These are phyloP conservation scores for Sesia apiformis DNA, from an alignment of 2,888 invertebrate genomes.

Conservation along the genomic window DNA sequence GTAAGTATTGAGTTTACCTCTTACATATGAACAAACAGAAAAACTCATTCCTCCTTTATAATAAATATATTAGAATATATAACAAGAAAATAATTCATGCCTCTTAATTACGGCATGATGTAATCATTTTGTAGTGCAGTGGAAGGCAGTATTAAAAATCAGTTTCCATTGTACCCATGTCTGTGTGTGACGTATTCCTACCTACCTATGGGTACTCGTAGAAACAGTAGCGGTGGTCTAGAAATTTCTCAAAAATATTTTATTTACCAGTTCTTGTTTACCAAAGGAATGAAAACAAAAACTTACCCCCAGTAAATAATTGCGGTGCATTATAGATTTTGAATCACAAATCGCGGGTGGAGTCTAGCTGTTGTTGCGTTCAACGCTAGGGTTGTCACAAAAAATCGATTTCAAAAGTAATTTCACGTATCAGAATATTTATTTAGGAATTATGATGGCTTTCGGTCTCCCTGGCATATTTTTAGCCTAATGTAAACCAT, in stretches of 20 bases:
- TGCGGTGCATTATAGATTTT: slow-evolving; percentile 53
- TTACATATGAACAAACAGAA: too few species aligned
- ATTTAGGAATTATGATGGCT: not conserved
- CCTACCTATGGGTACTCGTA: not conserved
- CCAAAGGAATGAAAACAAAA: slow-evolving; percentile 33
- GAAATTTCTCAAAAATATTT: not conserved
- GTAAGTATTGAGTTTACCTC: too few species aligned
- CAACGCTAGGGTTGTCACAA: not conserved
- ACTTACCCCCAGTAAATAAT: slow-evolving; percentile 34
- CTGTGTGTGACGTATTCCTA: not conserved
- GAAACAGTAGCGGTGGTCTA: not conserved
- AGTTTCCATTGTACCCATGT: too few species aligned
- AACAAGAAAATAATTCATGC: too few species aligned
- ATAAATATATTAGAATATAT: too few species aligned
- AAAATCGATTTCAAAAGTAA: not conserved
- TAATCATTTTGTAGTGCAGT: too few species aligned
- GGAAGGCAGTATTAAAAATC: too few species aligned
- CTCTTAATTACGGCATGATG: too few species aligned
- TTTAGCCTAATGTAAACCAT: too few species aligned
- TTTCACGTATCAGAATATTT: not conserved
- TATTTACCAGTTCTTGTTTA: slow-evolving; percentile 1
- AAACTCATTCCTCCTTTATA: too few species aligned
- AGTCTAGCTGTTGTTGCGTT: slow-evolving; percentile 55
- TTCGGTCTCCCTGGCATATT: too few species aligned
- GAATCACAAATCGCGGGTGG: slow-evolving; percentile 60